Evolutionary conservation across 2,888 invertebrate genomes (phyloP).

Genomic region (Luperina nickerlii): DNA sequence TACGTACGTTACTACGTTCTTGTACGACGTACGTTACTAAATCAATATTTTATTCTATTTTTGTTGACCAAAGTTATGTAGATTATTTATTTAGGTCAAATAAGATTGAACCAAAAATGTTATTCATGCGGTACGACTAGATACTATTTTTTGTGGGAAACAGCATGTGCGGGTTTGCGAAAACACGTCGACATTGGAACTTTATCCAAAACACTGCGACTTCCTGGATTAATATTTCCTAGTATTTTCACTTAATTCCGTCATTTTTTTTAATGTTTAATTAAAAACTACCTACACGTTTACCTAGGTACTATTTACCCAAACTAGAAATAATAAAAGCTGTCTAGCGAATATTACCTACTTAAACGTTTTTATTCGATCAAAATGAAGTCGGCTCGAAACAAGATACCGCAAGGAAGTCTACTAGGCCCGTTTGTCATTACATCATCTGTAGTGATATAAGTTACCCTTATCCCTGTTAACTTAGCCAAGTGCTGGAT

Average conservation of each 20-base stretch:
- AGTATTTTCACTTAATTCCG: not conserved
- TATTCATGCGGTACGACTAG: slow-evolving; percentile 30
- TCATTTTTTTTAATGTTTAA: too few relatives aligned
- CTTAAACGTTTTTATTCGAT: not conserved
- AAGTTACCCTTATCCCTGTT: not conserved
- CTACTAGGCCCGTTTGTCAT: slow-evolving; percentile 1
- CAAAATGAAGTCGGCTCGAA: not conserved
- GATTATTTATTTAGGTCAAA: slow-evolving; percentile 56
- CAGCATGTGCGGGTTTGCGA: slow-evolving; percentile 38
- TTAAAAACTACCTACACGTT: not conserved
- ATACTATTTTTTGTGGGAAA: slow-evolving; percentile 35
- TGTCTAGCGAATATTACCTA: not conserved
- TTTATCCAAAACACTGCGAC: slow-evolving; percentile 21
- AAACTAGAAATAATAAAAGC: not conserved
- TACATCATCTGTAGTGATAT: slow-evolving; percentile 1
- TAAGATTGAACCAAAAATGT: slow-evolving; percentile 27
- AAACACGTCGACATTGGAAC: slow-evolving; percentile 35
- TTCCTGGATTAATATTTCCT: slow-evolving; percentile 9
- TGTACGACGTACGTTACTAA: slow-evolving; percentile 18
- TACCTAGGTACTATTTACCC: not conserved
- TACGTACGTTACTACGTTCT: too few relatives aligned
- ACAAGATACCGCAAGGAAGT: slow-evolving; percentile 22
- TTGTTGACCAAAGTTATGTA: slow-evolving; percentile 40
- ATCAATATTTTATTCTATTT: slow-evolving; percentile 50
- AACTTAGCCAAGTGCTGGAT: slow-evolving; percentile 9